Conservation (phyloP, 2,888 invertebrate species). For the Tenthredo notha region DNA sequence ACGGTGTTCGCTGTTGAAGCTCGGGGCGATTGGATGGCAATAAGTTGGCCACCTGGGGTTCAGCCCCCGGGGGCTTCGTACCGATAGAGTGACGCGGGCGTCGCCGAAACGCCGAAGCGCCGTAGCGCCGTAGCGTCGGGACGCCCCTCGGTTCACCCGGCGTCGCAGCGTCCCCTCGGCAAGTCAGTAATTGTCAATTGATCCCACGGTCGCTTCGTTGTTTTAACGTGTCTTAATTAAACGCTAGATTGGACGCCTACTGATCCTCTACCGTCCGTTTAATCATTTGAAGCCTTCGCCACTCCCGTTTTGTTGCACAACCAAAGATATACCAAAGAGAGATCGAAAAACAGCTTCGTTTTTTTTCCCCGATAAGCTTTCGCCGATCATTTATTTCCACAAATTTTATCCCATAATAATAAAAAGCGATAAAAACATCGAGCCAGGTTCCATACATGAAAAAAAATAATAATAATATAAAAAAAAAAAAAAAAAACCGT, state of each 20-base stretch:
- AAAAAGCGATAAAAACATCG: not conserved
- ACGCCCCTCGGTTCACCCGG: slow-evolving; percentile 34
- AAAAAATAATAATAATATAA: not conserved
- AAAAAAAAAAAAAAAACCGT: not conserved
- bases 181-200: slow-evolving; percentile 62
- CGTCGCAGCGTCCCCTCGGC: slow-evolving; percentile 54
- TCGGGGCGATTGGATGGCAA: slow-evolving; percentile 62
- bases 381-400: not conserved
- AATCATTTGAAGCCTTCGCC: slow-evolving; percentile 59
- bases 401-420: not conserved
- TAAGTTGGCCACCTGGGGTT: slow-evolving; percentile 68
- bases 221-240: slow-evolving; percentile 63
- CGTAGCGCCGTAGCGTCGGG: slow-evolving; percentile 49
- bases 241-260: slow-evolving; percentile 63
- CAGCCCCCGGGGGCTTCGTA: slow-evolving; percentile 43
- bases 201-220: slow-evolving; percentile 57
- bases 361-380: too few relatives aligned
- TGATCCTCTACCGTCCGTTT: slow-evolving; percentile 59
- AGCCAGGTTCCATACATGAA: not conserved
- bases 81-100: slow-evolving; percentile 52
- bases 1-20: not conserved
- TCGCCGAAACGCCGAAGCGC: slow-evolving; percentile 21
- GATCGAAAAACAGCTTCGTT: not conserved
- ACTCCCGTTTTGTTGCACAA: slow-evolving; percentile 41
- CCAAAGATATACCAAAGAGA: not conserved